phyloP scores from a whole-genome alignment of 2,888 invertebrate species.

The Globia sparganii region DNA sequence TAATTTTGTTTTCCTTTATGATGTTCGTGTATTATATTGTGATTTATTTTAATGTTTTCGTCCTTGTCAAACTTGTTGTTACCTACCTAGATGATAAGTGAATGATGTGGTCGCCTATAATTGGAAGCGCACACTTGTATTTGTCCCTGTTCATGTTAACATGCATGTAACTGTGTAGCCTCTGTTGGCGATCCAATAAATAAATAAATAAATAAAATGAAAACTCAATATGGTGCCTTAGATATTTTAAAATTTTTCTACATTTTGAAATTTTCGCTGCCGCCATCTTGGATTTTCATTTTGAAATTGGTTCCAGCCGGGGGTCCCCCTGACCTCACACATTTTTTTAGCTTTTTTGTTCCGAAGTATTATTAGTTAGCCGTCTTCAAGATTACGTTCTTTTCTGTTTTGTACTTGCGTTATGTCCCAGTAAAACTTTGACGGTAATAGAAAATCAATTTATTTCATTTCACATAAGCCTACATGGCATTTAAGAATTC shows the following conservation, averaged over 20 bases:
- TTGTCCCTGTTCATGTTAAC: no score
- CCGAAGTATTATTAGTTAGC: neutral
- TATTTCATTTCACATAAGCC: neutral
- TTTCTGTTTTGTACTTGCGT: neutral
- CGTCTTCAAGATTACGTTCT: neutral
- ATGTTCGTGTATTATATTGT: no score
- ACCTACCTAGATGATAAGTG: no score
- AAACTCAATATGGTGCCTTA: neutral
- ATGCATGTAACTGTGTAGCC: no score
- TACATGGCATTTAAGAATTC: neutral
- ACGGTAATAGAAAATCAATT: neutral
- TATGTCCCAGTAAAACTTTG: neutral
- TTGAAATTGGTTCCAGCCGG: neutral
- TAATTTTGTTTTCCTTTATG: no score
- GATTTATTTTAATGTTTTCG: no score
- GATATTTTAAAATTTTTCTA: neutral
- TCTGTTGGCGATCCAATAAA: no score
- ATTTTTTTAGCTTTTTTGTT: neutral
- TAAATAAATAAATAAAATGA: no score
- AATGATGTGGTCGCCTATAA: no score
- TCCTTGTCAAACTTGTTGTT: no score
- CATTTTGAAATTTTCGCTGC: neutral
- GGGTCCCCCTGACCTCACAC: neutral
- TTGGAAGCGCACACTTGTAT: no score
- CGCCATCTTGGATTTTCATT: neutral